Evolutionary conservation across 2,113 vertebrate species (phyloP).

Genomic region (Pygoscelis antarcticus): DNA sequence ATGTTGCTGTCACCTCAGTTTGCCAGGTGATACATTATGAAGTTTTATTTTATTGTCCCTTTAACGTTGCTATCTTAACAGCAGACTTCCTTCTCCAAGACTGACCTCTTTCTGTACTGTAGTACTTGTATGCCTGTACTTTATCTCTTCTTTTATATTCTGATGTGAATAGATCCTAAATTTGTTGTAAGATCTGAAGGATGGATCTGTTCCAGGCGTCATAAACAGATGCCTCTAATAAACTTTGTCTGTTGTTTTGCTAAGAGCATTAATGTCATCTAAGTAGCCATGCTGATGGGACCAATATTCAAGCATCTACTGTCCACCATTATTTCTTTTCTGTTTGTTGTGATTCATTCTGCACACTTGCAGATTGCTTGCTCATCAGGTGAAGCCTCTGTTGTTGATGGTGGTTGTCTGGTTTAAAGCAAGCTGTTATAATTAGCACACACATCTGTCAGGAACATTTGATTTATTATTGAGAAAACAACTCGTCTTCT

Average conservation of each 20-base stretch:
- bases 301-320: neutral
- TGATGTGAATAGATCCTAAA: neutral
- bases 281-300: neutral
- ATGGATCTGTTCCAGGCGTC: neutral
- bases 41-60: slow-evolving; percentile 2
- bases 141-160: neutral
- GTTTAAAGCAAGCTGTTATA: neutral
- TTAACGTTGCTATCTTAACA: neutral
- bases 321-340: neutral
- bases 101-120: neutral
- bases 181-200: neutral
- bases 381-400: neutral
- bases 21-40: slow-evolving; percentile 14
- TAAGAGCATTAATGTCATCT: neutral
- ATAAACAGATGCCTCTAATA: neutral
- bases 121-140: neutral
- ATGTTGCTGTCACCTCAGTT: slow-evolving; percentile 8
- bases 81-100: neutral
- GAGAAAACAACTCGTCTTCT: neutral
- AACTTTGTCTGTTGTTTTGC: neutral
- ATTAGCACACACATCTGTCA: neutral
- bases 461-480: neutral
- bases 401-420: neutral
- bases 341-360: neutral
- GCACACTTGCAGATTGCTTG: neutral